Base-by-base conservation (phyloP, 2,113 vertebrate genomes). In the Labeo catla region DNA sequence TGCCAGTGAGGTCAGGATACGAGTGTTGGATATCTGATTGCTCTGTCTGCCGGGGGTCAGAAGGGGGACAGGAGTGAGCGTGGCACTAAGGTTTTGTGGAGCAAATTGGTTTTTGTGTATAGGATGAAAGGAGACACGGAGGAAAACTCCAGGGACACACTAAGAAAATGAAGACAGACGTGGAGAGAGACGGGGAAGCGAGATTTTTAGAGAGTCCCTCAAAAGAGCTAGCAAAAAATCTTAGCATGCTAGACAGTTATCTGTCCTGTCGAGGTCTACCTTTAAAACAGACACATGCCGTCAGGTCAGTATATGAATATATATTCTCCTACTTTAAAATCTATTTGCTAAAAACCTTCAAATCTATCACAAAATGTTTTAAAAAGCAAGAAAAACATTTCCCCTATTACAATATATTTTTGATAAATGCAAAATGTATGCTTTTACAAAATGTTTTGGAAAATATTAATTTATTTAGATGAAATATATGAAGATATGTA, bases 41-140 rank as follows among this genome's bases (percentile, higher is more conserved):
- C 16, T 21, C 45, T 23, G 79, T 34, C 79, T 28, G 8, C 13
- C 2, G 8, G 43, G 43, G 78, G 78, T 81, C 59, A 81, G 13
- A 81, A 7, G n/a, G 7, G 21, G n/a, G 39, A 23, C 59, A 16
- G 28, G 34, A 54, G 47, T 50, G 15, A 70, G 81, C 47, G 63
- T 52, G 65, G 81, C 81, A 83, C 47, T 83, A 28, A 49, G 81
- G 49, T 70, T 66, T 70, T 54, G 63, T 70, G 15, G 45, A 68
- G 34, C 65, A 83, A 83, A 83, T 83, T 70, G 81, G 63, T 83
- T 70, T 82, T 83, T 70, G 65, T 70, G 81, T 83, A 49, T 84
- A n/a, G 45, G 84, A 50, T 76, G 43, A 63, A 70, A 83, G 47
- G 23, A 82, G 49, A 83, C 23, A 83, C 9, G 6, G 23, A 50